Conservation (phyloP, 1,140 invertebrate genomes). For the Lordiphosa clarofinis region DNA sequence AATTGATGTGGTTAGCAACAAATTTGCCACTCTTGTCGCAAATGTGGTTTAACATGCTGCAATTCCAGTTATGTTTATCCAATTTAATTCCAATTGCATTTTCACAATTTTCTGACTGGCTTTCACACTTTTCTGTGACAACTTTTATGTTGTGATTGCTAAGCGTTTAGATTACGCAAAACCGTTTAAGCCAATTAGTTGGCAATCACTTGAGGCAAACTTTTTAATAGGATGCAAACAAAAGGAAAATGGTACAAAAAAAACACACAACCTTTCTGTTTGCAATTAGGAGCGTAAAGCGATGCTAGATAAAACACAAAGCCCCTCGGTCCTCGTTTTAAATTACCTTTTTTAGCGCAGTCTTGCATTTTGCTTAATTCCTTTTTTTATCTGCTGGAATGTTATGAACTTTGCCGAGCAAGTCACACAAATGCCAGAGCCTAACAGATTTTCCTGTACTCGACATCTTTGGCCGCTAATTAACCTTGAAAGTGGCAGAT, state of each 20-base stretch:
- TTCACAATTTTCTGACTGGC: constrained; percentile 20
- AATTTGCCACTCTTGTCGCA: constrained; percentile 31
- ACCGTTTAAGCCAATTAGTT: constrained; percentile 27
- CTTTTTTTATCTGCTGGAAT: constrained; percentile 33
- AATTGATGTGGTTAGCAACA: constrained; percentile 9
- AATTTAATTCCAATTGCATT: constrained; percentile 25
- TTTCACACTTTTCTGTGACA: constrained; percentile 29
- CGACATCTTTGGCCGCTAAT: constrained; percentile 19
- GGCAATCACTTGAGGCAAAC: constrained; percentile 15
- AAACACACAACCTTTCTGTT: background rate
- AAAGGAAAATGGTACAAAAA: background rate
- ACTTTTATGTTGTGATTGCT: constrained; percentile 29
- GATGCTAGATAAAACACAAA: constrained; percentile 5
- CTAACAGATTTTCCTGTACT: constrained; percentile 9
- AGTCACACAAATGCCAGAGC: background rate
- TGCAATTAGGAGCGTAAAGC: constrained; percentile 1
- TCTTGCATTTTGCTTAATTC: constrained; percentile 2
- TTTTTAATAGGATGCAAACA: constrained; percentile 9
- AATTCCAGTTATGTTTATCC: constrained; percentile 26
- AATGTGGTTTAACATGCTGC: constrained; percentile 32
- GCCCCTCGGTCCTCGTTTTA: constrained; percentile 1
- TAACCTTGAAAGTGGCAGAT: constrained; percentile 38
- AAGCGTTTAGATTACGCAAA: constrained; percentile 37
- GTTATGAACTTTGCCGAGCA: constrained; percentile 9
- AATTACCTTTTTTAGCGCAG: constrained; percentile 10